Evolutionary conservation across 2,113 vertebrate species (phyloP).

Genomic region (Phalacrocorax brasilianus): DNA sequence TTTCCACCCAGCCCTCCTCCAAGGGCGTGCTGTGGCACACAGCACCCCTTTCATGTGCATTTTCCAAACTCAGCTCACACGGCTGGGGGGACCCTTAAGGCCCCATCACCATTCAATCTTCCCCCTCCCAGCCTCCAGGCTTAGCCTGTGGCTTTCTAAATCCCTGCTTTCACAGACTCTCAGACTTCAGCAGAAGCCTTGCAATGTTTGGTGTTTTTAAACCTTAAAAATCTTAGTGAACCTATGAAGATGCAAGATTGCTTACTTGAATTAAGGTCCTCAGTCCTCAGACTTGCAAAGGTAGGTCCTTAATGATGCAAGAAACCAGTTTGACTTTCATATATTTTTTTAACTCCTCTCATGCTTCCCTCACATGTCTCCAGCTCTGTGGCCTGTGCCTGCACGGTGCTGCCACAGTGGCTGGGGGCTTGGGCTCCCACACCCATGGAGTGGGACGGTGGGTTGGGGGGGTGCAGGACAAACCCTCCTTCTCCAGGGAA

Average conservation of each 20-base stretch:
- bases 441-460: not conserved
- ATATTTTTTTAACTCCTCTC: not conserved
- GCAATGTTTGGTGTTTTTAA: not conserved
- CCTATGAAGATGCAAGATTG: not conserved
- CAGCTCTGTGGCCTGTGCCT: not conserved
- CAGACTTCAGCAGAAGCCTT: not conserved
- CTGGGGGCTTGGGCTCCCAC: not conserved
- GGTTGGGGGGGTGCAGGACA: not conserved
- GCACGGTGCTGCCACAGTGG: not conserved
- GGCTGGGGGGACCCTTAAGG: not conserved
- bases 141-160: not conserved
- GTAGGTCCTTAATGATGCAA: not conserved
- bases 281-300: not conserved
- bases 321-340: not conserved
- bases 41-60: not conserved
- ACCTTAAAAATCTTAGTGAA: not conserved
- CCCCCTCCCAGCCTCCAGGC: not conserved
- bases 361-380: not conserved
- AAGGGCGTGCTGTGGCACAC: not conserved
- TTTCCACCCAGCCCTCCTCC: not conserved
- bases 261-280: not conserved
- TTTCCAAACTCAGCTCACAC: not conserved
- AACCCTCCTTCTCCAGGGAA: not conserved
- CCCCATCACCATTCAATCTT: not conserved
- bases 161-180: not conserved